Conservation (phyloP, 2,797 vertebrate genomes). For the Sebastiscus albofasciatus region DNA sequence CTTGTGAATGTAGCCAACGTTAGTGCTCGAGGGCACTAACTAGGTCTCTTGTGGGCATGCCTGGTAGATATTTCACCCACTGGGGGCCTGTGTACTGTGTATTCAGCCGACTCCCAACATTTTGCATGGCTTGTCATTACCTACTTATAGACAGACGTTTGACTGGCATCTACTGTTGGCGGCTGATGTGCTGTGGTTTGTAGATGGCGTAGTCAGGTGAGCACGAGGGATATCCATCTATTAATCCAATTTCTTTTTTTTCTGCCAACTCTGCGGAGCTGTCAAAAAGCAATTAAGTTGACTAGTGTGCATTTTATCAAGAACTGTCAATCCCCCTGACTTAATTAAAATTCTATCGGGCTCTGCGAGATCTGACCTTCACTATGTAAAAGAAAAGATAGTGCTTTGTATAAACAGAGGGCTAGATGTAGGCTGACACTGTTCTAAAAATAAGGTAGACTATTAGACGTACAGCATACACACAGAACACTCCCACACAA, state of each 20-base stretch:
- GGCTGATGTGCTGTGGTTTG: slow-evolving; percentile 22
- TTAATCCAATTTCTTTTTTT: slow-evolving; percentile 79
- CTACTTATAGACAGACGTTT: slow-evolving; percentile 7
- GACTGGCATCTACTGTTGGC: slow-evolving; percentile 27
- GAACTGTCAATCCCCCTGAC: slow-evolving; percentile 79
- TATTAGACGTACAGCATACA: not conserved
- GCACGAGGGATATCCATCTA: slow-evolving; percentile 60
- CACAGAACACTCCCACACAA: not conserved
- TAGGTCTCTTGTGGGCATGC: slow-evolving; percentile 39
- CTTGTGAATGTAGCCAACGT: slow-evolving; percentile 53
- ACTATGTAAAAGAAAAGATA: slow-evolving; percentile 75
- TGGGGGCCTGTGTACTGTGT: slow-evolving; percentile 2
- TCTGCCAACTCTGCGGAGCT: slow-evolving; percentile 80
- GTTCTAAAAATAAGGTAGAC: slow-evolving; percentile 42
- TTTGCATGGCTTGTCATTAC: slow-evolving; percentile 10
- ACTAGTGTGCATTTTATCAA: slow-evolving; percentile 81
- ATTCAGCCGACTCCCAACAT: slow-evolving; percentile 19
- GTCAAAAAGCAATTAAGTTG: slow-evolving; percentile 86
- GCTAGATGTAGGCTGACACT: slow-evolving; percentile 45
- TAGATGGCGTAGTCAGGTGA: slow-evolving; percentile 45
- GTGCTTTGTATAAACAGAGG: slow-evolving; percentile 48
- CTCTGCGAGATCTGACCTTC: slow-evolving; percentile 80
- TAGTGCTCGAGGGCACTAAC: slow-evolving; percentile 52
- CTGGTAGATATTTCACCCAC: slow-evolving; percentile 37
- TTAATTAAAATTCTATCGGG: slow-evolving; percentile 80